These are phyloP conservation scores for Apomyelois bistriatella DNA, from an alignment of 2,888 invertebrate genomes.

Conservation along the genomic window DNA sequence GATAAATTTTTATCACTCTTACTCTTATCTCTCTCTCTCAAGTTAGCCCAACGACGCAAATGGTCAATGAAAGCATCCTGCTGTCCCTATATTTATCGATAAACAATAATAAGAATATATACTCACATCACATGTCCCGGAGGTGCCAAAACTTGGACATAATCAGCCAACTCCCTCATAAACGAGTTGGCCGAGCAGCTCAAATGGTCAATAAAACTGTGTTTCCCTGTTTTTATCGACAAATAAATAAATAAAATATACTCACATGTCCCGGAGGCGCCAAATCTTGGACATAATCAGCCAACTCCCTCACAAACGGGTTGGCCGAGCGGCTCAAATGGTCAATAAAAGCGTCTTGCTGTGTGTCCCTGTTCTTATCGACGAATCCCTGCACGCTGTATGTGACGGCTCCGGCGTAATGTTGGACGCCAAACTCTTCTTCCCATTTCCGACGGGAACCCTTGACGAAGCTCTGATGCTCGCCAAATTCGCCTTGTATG, in stretches of 20 bases:
- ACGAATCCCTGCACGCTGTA: constrained; percentile 90
- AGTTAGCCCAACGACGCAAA: not conserved
- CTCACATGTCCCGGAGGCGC: constrained; percentile 83
- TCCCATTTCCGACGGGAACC: constrained; percentile 94
- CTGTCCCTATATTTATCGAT: not conserved
- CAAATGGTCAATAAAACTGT: constrained; percentile 93
- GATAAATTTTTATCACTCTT: too few relatives aligned
- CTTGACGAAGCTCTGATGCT: constrained; percentile 90
- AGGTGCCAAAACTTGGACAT: constrained; percentile 74
- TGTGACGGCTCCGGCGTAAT: constrained; percentile 94
- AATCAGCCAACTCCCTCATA: constrained; percentile 86
- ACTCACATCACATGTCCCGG: constrained; percentile 80
- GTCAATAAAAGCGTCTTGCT: constrained; percentile 95
- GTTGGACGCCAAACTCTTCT: constrained; percentile 92
- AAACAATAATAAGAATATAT: too few relatives aligned
- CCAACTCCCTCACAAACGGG: constrained; percentile 89
- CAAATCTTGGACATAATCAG: constrained; percentile 73
- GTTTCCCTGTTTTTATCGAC: constrained; percentile 90
- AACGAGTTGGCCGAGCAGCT: constrained; percentile 90
- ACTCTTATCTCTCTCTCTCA: too few relatives aligned
- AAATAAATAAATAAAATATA: not conserved
- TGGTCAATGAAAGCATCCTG: not conserved
- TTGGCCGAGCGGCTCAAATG: constrained; percentile 91
- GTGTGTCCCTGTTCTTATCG: constrained; percentile 95
- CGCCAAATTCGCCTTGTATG: constrained; percentile 92